Percentiles rank a stretch among this genome's conserved stretches.
These are phyloP conservation scores for Eulemur macaco DNA, from an alignment of 2,113 vertebrate genomes.

Conservation along the genomic window DNA sequence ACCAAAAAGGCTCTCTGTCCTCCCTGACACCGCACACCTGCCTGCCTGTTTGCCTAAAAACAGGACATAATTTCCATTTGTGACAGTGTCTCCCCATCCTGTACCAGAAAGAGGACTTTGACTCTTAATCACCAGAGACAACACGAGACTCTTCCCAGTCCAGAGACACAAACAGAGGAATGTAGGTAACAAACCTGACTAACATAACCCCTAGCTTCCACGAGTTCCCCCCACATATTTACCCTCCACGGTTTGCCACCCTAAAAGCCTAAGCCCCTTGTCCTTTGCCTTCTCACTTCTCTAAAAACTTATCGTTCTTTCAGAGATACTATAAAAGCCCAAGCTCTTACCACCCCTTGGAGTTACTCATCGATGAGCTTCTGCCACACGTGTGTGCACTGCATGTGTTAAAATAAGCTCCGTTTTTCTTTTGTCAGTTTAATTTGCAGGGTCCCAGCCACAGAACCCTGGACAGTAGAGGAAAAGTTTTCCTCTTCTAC, in stretches of 20 bases:
- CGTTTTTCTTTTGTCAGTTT: background rate
- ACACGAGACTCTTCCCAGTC: background rate
- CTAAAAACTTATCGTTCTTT: background rate
- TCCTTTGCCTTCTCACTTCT: background rate
- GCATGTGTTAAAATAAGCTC: background rate
- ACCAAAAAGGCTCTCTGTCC: background rate
- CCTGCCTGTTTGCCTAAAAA: background rate
- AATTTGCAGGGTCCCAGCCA: background rate
- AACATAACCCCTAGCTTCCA: background rate
- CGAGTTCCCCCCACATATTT: background rate
- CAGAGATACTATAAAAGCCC: background rate
- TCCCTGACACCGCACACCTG: too few relatives aligned
- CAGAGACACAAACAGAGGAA: background rate
- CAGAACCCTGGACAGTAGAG: background rate
- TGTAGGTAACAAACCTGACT: background rate
- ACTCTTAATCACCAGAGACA: background rate
- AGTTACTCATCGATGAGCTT: background rate
- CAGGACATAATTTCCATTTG: background rate
- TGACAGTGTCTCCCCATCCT: background rate
- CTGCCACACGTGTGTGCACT: accelerated
- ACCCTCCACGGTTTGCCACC: background rate
- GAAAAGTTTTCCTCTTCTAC: background rate
- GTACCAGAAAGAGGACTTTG: background rate
- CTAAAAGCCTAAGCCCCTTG: background rate
- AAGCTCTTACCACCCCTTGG: too few relatives aligned